Conservation (phyloP, 2,797 vertebrate species). For the Halcyon chelicuti region DNA sequence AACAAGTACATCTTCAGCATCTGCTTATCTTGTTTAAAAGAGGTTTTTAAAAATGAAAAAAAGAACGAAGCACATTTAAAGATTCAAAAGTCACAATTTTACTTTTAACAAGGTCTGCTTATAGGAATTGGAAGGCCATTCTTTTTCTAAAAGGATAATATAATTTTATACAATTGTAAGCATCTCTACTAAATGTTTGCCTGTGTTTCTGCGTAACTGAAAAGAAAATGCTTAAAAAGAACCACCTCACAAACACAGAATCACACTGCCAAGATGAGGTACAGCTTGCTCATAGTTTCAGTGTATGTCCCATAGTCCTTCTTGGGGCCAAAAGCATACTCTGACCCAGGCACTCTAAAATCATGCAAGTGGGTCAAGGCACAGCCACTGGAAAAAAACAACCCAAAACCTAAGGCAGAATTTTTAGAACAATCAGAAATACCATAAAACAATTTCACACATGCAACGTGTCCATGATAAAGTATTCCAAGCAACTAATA, state of each 20-base stretch:
- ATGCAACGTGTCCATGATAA: rapidly evolving
- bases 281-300: background rate
- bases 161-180: background rate
- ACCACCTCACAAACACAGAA: background rate
- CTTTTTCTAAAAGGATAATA: background rate
- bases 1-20: background rate
- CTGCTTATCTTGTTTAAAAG: background rate
- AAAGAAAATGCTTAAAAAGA: background rate
- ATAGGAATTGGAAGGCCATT: background rate
- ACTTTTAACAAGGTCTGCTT: background rate
- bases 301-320: background rate
- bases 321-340: background rate
- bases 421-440: background rate
- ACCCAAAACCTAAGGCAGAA: background rate
- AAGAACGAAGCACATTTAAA: background rate
- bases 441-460: background rate
- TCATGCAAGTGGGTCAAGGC: background rate
- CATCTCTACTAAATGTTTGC: background rate
- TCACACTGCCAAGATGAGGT: background rate
- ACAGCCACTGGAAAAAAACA: background rate
- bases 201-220: background rate
- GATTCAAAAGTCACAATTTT: background rate
- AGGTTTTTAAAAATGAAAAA: background rate
- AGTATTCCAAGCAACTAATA: background rate
- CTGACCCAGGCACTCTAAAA: background rate